These are phyloP conservation scores for Toxonevra muliebris DNA, from an alignment of 2,888 invertebrate species.

Conservation along the genomic window DNA sequence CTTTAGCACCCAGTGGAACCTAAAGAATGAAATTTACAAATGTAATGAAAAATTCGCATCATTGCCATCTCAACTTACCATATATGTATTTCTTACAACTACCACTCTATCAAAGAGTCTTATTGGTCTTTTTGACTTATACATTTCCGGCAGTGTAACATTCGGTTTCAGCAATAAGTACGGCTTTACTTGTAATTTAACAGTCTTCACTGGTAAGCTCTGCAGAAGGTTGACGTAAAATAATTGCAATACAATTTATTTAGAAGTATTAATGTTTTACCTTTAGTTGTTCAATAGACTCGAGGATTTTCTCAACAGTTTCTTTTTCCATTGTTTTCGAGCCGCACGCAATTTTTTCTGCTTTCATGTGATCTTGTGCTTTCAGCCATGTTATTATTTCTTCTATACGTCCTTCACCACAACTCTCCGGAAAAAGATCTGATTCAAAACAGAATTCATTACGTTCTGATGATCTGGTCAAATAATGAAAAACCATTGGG, in stretches of 20 bases:
- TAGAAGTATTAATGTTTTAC: slow-evolving; percentile 46
- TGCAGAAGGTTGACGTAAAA: slow-evolving; percentile 30
- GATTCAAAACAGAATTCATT: slow-evolving; percentile 74
- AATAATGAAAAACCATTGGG: slow-evolving; percentile 75
- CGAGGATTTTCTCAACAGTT: slow-evolving; percentile 66
- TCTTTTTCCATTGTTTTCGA: slow-evolving; percentile 77
- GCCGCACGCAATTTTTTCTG: slow-evolving; percentile 75
- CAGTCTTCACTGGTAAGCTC: slow-evolving; percentile 65
- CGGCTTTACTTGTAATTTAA: slow-evolving; percentile 82
- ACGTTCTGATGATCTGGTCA: slow-evolving; percentile 64
- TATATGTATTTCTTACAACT: slow-evolving; percentile 76
- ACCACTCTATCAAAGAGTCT: slow-evolving; percentile 85
- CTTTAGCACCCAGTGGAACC: slow-evolving; percentile 82
- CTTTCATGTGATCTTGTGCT: slow-evolving; percentile 71
- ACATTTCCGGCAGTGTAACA: slow-evolving; percentile 66
- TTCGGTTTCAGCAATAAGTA: slow-evolving; percentile 72
- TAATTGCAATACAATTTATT: slow-evolving; percentile 40
- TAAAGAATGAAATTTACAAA: slow-evolving; percentile 28
- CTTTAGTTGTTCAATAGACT: slow-evolving; percentile 63
- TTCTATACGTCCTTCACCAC: slow-evolving; percentile 61
- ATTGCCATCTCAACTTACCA: slow-evolving; percentile 63
- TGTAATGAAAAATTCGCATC: neutral
- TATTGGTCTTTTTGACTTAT: slow-evolving; percentile 46
- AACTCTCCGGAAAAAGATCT: slow-evolving; percentile 72
- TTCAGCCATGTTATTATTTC: slow-evolving; percentile 77